phyloP scores from a whole-genome alignment of 2,113 vertebrate species.

The Struthidea cinerea region DNA sequence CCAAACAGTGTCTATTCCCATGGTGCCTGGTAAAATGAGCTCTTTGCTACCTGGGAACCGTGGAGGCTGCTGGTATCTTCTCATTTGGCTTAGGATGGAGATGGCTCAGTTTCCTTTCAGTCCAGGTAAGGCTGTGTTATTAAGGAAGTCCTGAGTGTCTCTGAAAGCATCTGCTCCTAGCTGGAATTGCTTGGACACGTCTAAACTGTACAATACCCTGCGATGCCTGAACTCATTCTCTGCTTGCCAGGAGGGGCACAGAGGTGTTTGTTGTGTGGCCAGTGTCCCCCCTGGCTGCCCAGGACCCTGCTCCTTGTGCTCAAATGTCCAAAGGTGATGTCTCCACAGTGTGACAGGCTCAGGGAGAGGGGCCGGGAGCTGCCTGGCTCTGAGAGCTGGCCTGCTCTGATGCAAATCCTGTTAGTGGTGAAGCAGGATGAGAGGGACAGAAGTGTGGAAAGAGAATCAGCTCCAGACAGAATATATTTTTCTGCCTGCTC shows the following conservation, averaged over 20 bases:
- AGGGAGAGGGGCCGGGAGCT: neutral
- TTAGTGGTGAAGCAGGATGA: conserved; percentile 2
- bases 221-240: neutral
- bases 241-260: neutral
- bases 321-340: neutral
- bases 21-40: neutral
- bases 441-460: conserved; percentile 18
- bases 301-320: neutral
- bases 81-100: neutral
- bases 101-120: neutral
- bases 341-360: neutral
- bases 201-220: neutral
- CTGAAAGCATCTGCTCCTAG: conserved; percentile 18
- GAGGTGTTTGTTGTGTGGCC: neutral
- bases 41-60: neutral
- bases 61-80: neutral
- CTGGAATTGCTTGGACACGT: neutral
- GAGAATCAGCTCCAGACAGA: conserved; percentile 43
- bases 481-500: conserved; percentile 19
- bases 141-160: neutral
- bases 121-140: neutral
- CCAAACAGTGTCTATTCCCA: neutral
- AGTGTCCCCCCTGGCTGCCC: neutral
- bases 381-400: neutral
- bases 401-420: conserved; percentile 16